These are phyloP conservation scores for Alces alces DNA, from an alignment of 2,113 vertebrate genomes.

Conservation along the genomic window DNA sequence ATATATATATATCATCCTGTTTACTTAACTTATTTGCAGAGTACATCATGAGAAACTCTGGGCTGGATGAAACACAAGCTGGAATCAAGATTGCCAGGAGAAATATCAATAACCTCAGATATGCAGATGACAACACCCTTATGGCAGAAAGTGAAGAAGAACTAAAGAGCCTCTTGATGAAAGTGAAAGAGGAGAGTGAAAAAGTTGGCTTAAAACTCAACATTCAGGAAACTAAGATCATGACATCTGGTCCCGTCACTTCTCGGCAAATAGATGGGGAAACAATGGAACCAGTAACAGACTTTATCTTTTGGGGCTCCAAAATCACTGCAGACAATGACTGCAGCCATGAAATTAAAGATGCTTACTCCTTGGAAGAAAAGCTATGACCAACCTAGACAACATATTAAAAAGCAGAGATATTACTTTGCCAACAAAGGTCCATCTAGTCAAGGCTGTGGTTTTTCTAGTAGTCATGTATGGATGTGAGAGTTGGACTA, in stretches of 20 bases:
- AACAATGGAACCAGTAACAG: not conserved
- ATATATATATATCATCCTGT: too few relatives aligned
- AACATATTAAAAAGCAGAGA: not conserved
- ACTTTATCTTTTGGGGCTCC: not conserved
- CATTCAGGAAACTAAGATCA: not conserved
- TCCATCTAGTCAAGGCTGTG: fast-evolving
- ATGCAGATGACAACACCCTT: not conserved
- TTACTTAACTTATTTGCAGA: not conserved
- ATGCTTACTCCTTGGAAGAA: not conserved
- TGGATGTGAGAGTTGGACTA: not conserved
- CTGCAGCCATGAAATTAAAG: not conserved
- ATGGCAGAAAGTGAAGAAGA: not conserved
- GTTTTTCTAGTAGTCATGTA: not conserved
- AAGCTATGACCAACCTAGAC: not conserved
- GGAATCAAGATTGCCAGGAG: not conserved
- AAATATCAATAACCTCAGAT: not conserved
- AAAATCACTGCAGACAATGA: not conserved
- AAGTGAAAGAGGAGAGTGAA: not conserved
- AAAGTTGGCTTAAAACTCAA: not conserved
- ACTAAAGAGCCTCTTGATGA: not conserved
- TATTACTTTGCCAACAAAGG: not conserved
- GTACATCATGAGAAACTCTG: not conserved
- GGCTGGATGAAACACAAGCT: not conserved
- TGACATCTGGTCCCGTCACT: fast-evolving
- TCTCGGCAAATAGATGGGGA: not conserved